Conservation (phyloP, 2,797 vertebrate genomes). For the Zalophus californianus region DNA sequence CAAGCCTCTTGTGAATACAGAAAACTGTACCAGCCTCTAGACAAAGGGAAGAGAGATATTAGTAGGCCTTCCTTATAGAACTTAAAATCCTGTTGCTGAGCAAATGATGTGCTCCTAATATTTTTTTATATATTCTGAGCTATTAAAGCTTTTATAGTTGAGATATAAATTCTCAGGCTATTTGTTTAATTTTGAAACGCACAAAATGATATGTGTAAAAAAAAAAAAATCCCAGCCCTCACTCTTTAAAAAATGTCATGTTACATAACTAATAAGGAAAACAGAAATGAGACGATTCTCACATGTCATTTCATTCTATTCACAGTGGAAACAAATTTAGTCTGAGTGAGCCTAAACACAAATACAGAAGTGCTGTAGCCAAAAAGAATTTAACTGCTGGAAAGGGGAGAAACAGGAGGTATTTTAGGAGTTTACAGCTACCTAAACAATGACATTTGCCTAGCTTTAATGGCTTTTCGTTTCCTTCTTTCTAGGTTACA, state of each 20-base stretch:
- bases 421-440: conserved; percentile 51
- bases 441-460: conserved; percentile 59
- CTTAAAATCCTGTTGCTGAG: conserved; percentile 25
- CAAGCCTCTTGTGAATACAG: conserved; percentile 6
- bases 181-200: conserved; percentile 64
- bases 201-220: conserved; percentile 53
- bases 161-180: conserved; percentile 32
- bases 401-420: neutral
- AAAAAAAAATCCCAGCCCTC: neutral
- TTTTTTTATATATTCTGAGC: neutral
- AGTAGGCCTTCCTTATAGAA: neutral
- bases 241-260: conserved; percentile 55
- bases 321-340: conserved; percentile 76
- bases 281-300: conserved; percentile 70
- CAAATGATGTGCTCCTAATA: neutral
- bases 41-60: conserved; percentile 13
- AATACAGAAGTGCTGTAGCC: conserved; percentile 51
- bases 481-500: conserved; percentile 28
- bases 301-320: conserved; percentile 73
- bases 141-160: conserved; percentile 47
- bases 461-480: conserved; percentile 5
- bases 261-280: conserved; percentile 77
- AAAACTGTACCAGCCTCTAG: neutral
- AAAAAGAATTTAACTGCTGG: conserved; percentile 37
- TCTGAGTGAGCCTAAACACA: conserved; percentile 66